Percentiles rank a stretch among this genome's conserved stretches.
Evolutionary conservation across 2,797 vertebrate species (phyloP).

Genomic region (Oreochromis grahami): DNA sequence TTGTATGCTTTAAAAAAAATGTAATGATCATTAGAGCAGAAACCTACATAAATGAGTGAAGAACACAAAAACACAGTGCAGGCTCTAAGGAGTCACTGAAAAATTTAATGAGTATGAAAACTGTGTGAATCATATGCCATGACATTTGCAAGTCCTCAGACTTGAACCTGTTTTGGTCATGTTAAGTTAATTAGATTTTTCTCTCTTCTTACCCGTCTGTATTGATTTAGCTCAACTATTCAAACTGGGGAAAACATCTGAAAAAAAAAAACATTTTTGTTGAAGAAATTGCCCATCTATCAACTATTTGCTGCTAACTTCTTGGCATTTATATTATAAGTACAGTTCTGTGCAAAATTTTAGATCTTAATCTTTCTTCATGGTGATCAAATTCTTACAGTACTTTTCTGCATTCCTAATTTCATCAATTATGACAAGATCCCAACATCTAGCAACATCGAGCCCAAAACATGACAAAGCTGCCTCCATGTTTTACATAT

Average conservation of each 20-base stretch:
- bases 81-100: neutral
- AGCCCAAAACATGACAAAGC: neutral
- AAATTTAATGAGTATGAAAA: neutral
- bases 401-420: neutral
- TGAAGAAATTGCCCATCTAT: neutral
- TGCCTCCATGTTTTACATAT: neutral
- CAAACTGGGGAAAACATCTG: neutral
- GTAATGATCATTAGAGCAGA: neutral
- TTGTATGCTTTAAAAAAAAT: neutral
- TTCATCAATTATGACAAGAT: neutral
- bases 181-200: neutral
- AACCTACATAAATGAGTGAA: neutral
- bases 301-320: neutral
- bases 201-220: neutral
- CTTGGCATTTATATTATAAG: neutral
- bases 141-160: neutral
- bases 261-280: neutral
- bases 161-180: neutral
- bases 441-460: neutral
- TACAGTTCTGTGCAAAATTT: neutral
- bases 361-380: neutral
- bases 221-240: neutral
- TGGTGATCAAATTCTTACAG: neutral
- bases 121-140: neutral
- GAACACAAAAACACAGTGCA: neutral